A percentile compares a stretch with the other conserved stretches of the same genome.
Conservation (phyloP, 2,113 vertebrate genomes). For the Eclectus roratus region DNA sequence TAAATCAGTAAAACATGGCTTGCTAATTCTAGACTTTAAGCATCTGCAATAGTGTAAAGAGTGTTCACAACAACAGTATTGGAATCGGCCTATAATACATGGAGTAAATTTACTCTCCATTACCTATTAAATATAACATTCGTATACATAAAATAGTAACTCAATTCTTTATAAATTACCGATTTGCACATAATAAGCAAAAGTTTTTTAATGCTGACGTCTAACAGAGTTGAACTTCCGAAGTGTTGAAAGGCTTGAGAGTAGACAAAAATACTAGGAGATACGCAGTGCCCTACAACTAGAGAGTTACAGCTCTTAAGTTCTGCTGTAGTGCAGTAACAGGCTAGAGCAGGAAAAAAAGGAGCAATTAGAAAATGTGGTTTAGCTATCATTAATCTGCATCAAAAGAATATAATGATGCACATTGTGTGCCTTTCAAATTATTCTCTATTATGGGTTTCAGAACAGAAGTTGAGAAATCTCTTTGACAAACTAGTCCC, state of each 20-base stretch:
- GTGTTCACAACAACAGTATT: background rate
- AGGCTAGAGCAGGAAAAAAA: conserved; percentile 19
- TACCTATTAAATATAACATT: background rate
- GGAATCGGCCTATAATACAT: conserved; percentile 4
- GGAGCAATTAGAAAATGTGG: conserved; percentile 74
- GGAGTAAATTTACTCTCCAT: background rate
- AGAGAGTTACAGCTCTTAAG: background rate
- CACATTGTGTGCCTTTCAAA: conserved; percentile 76
- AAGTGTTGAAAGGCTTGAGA: conserved; percentile 30
- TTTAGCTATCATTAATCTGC: conserved; percentile 79
- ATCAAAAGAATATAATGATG: conserved; percentile 81
- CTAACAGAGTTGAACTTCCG: conserved; percentile 18
- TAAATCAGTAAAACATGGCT: background rate
- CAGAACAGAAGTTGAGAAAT: conserved; percentile 77
- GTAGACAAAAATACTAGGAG: background rate
- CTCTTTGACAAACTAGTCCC: conserved; percentile 76
- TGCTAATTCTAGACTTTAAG: background rate
- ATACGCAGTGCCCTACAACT: background rate
- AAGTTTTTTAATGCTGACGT: conserved; percentile 25
- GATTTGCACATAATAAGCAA: background rate
- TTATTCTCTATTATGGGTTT: conserved; percentile 77
- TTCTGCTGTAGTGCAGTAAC: conserved; percentile 43
- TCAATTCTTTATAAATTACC: conserved; percentile 15
- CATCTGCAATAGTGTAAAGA: background rate
- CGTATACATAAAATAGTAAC: background rate